Conservation (phyloP, 2,888 invertebrate genomes). For the Papilio elwesi region DNA sequence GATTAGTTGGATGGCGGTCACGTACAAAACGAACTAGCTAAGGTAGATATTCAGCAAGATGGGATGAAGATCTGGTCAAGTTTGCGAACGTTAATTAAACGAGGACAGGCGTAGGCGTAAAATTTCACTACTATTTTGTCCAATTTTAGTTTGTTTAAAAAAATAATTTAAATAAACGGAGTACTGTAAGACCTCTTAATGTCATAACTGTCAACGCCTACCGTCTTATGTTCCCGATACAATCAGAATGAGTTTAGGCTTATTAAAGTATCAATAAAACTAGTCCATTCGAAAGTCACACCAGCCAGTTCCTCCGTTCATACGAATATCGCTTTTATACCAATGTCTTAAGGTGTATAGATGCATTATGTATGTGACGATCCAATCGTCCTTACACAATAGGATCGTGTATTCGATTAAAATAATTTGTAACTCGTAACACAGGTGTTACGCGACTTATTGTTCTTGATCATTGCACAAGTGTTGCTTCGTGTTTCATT, state of each 20-base stretch:
- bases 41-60: too few relatives aligned
- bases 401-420: constrained; percentile 15
- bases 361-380: background rate
- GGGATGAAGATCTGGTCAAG: too few relatives aligned
- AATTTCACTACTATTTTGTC: too few relatives aligned
- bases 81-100: too few relatives aligned
- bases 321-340: background rate
- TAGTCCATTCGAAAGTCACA: constrained; percentile 20
- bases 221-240: background rate
- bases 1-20: too few relatives aligned
- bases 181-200: too few relatives aligned
- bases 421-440: constrained; percentile 14
- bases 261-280: constrained; percentile 26
- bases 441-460: constrained; percentile 27
- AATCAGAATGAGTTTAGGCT: background rate
- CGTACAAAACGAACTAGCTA: too few relatives aligned
- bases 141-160: too few relatives aligned
- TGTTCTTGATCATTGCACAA: constrained; percentile 32
- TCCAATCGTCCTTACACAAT: constrained; percentile 30
- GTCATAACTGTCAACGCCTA: background rate
- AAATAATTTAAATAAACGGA: too few relatives aligned
- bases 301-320: background rate
- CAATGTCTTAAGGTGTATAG: background rate
- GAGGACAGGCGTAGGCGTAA: too few relatives aligned
- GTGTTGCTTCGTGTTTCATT: constrained; percentile 20